Conservation (phyloP, 2,113 vertebrate genomes). For the Arothron firmamentum region DNA sequence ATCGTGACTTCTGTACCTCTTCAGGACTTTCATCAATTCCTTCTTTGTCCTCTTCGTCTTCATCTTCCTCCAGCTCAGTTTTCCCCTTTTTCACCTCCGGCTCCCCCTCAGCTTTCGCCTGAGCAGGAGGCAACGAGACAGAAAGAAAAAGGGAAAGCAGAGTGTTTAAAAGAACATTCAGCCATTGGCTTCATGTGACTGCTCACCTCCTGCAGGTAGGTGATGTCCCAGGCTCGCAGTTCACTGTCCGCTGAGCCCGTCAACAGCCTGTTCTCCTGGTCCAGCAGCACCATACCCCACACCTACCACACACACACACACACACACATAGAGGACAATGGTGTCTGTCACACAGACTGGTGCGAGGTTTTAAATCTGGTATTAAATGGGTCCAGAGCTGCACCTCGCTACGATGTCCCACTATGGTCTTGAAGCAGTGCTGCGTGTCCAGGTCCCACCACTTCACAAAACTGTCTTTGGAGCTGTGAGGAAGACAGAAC, state of each 20-base stretch:
- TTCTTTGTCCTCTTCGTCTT: constrained; percentile 57
- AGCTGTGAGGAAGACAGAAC: constrained; percentile 68
- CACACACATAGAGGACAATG: background rate
- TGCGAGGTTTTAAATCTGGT: background rate
- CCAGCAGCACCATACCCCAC: constrained; percentile 87
- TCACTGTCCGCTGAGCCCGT: constrained; percentile 93
- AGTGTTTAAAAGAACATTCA: background rate
- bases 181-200: background rate
- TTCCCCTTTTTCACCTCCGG: constrained; percentile 85
- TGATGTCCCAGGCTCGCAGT: constrained; percentile 88
- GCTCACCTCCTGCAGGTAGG: constrained; percentile 76
- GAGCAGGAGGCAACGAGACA: background rate
- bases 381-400: background rate
- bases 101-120: constrained; percentile 81
- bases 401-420: constrained; percentile 94
- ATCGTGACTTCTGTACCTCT: constrained; percentile 72
- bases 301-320: constrained; percentile 73
- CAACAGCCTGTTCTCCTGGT: constrained; percentile 81
- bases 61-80: constrained; percentile 60
- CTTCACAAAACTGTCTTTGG: constrained; percentile 93
- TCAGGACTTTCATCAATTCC: constrained; percentile 75
- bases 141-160: background rate
- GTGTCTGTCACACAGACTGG: background rate
- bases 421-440: constrained; percentile 96
- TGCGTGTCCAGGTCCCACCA: constrained; percentile 98